These are phyloP conservation scores for Oryzias curvinotus DNA, from an alignment of 2,113 vertebrate genomes.

Conservation along the genomic window DNA sequence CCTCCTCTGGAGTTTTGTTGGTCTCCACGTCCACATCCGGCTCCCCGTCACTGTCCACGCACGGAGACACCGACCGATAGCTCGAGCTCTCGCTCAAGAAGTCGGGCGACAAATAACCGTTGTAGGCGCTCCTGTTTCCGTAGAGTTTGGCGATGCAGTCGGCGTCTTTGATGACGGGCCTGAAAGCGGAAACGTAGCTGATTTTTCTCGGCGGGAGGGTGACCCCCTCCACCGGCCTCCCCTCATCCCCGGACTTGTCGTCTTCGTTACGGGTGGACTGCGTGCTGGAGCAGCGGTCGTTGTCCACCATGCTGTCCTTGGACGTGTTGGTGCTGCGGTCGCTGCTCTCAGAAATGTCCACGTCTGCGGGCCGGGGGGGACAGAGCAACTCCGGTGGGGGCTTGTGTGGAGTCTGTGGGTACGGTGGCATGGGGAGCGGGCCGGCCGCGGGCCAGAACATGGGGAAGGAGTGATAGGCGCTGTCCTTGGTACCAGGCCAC, in stretches of 20 bases:
- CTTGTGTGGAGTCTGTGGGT: conserved; percentile 82
- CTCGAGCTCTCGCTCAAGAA: conserved; percentile 93
- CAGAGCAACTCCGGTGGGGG: conserved; percentile 81
- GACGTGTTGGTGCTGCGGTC: conserved; percentile 81
- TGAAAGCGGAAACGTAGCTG: conserved; percentile 93
- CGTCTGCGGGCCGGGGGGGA: conserved; percentile 71
- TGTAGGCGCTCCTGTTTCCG: conserved; percentile 82
- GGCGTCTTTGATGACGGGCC: conserved; percentile 91
- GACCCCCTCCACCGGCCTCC: conserved; percentile 79
- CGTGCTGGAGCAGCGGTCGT: conserved; percentile 84
- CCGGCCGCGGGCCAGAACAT: conserved; percentile 92
- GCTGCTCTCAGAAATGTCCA: conserved; percentile 77
- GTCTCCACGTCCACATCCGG: conserved; percentile 94
- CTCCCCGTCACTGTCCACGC: conserved; percentile 90
- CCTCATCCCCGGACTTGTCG: conserved; percentile 84
- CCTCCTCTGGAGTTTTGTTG: conserved; percentile 84
- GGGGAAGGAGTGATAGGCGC: conserved; percentile 88
- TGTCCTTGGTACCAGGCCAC: conserved; percentile 81
- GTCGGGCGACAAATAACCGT: conserved; percentile 88
- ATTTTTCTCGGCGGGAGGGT: conserved; percentile 81
- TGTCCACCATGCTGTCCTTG: conserved; percentile 78
- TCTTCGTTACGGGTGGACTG: conserved; percentile 81
- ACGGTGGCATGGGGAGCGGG: conserved; percentile 84
- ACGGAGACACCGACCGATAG: conserved; percentile 89
- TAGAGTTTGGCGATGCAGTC: conserved; percentile 96